Percentiles rank a stretch among this genome's conserved stretches.
phyloP scores from a whole-genome alignment of 1,140 invertebrate species.

The Drosophila sp. region DNA sequence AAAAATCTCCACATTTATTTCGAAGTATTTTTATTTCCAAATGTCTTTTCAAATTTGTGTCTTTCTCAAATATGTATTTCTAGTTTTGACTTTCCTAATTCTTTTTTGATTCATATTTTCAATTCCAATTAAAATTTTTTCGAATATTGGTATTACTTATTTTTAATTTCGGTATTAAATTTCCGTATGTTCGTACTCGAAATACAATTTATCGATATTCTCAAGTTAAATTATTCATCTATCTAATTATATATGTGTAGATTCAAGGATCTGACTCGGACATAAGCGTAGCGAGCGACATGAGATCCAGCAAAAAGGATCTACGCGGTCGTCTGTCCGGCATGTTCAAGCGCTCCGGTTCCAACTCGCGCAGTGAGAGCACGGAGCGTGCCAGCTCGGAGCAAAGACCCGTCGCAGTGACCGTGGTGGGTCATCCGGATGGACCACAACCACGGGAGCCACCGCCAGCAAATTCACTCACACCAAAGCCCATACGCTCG shows the following conservation, averaged over 20 bases:
- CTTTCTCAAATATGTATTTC: too few species aligned
- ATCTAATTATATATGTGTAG: conserved; percentile 42
- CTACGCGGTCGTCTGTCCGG: conserved; percentile 91
- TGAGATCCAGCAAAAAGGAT: conserved; percentile 89
- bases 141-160: background rate
- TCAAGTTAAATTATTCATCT: too few species aligned
- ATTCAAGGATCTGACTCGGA: conserved; percentile 91
- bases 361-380: conserved; percentile 78
- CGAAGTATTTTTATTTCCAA: too few species aligned
- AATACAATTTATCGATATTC: too few species aligned
- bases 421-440: conserved; percentile 76
- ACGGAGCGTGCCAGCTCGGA: conserved; percentile 68
- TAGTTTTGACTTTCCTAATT: too few species aligned
- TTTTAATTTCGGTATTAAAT: background rate
- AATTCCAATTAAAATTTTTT: too few species aligned
- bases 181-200: too few species aligned
- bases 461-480: conserved; percentile 77
- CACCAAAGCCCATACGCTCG: conserved; percentile 79
- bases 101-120: too few species aligned
- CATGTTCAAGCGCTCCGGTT: conserved; percentile 90
- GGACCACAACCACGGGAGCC: conserved; percentile 75
- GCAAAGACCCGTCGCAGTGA: conserved; percentile 78
- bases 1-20: too few species aligned
- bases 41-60: too few species aligned
- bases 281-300: conserved; percentile 87